Evolutionary conservation across 1,140 invertebrate species (phyloP).

Genomic region (Orchesella cincta): DNA sequence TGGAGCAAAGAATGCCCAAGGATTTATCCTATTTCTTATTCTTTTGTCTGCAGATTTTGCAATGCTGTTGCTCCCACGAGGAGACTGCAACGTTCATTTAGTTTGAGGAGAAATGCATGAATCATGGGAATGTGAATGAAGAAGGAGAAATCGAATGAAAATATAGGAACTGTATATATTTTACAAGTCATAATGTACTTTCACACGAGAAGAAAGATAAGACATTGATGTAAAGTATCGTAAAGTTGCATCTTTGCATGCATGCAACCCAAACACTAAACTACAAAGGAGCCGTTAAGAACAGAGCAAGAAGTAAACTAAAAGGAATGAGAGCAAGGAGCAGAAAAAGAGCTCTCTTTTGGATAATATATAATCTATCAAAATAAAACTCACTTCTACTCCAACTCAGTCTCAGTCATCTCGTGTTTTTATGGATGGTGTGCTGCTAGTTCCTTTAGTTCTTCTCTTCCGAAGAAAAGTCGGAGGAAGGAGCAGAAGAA

Average conservation of each 20-base stretch:
- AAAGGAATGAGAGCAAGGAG: neutral
- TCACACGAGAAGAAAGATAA: neutral
- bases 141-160: constrained; percentile 7
- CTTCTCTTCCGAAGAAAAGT: no score
- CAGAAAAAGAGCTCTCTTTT: constrained; percentile 8
- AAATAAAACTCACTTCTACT: constrained; percentile 10
- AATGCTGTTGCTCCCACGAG: no score
- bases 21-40: neutral
- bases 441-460: no score
- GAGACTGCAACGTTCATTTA: no score
- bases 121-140: constrained; percentile 19
- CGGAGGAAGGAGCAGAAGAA: no score
- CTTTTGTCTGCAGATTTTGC: neutral
- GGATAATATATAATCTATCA: neutral
- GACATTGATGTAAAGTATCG: neutral
- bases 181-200: neutral
- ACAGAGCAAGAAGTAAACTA: neutral
- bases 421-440: no score
- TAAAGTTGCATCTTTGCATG: neutral
- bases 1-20: neutral
- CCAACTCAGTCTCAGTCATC: neutral
- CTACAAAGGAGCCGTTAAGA: neutral
- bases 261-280: neutral
- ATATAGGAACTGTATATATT: constrained; percentile 16
- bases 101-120: constrained; percentile 27